These are phyloP conservation scores for Chrysaora quinquecirrha DNA, from an alignment of 30 jellyfish, hydroid and myxozoan genomes.

Conservation along the genomic window DNA sequence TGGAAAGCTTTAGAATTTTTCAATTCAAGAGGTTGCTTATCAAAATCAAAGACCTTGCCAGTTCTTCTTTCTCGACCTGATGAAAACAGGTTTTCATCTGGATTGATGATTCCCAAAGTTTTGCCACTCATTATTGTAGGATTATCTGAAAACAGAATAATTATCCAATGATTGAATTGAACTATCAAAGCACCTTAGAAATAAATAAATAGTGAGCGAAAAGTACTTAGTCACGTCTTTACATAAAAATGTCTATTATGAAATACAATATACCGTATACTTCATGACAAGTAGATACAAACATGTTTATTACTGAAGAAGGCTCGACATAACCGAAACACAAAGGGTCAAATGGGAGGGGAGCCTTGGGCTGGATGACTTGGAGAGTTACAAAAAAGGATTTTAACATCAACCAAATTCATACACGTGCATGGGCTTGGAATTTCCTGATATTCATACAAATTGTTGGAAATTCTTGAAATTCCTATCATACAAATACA, in stretches of 20 bases:
- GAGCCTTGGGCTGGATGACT: too few relatives aligned
- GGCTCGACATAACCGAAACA: too few relatives aligned
- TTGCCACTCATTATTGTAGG: conserved; percentile 63
- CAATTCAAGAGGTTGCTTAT: not conserved
- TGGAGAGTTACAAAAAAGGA: too few relatives aligned
- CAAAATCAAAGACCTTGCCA: conserved; percentile 11
- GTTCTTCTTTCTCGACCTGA: conserved; percentile 16
- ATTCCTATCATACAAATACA: not conserved
- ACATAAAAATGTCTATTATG: too few relatives aligned
- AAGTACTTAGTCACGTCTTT: not conserved
- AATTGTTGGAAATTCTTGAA: not conserved
- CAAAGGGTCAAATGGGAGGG: too few relatives aligned
- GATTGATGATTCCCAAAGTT: conserved; percentile 45
- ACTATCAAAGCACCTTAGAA: not conserved
- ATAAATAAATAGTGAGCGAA: not conserved
- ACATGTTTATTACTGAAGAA: too few relatives aligned
- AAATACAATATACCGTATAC: not conserved
- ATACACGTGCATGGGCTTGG: too few relatives aligned
- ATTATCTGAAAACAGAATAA: conserved; percentile 49
- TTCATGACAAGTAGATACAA: not conserved
- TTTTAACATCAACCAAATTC: too few relatives aligned
- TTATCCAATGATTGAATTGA: not conserved
- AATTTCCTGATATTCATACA: too few relatives aligned
- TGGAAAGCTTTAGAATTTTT: not conserved
- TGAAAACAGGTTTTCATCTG: conserved; percentile 54